phyloP scores from a whole-genome alignment of 2,888 invertebrate genomes.

The Rutpela maculata region DNA sequence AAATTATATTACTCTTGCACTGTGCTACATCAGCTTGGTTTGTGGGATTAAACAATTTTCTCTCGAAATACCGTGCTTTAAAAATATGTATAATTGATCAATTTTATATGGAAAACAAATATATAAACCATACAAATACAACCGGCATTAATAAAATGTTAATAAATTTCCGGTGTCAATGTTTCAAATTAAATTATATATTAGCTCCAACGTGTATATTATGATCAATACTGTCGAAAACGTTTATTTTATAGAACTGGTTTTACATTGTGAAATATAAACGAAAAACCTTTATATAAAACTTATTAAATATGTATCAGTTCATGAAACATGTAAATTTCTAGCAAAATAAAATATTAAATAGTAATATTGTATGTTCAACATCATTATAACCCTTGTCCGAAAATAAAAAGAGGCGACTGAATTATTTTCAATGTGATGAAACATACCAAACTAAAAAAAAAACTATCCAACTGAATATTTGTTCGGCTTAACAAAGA shows the following conservation, averaged over 20 bases:
- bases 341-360: background rate
- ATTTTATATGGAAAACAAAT: constrained; percentile 3
- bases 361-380: background rate
- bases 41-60: background rate
- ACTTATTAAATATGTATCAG: constrained; percentile 1
- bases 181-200: constrained; percentile 7
- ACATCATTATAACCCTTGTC: background rate
- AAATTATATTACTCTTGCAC: too few species aligned
- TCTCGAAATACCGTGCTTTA: background rate
- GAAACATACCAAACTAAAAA: background rate
- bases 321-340: constrained; percentile 1
- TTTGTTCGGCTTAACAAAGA: background rate
- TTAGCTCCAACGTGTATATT: background rate
- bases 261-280: background rate
- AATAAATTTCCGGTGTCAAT: background rate
- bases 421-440: background rate
- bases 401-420: background rate
- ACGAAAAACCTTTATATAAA: background rate
- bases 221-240: constrained; percentile 2
- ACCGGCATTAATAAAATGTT: background rate
- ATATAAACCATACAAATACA: background rate
- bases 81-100: background rate
- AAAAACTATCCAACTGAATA: background rate
- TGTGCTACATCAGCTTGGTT: too few species aligned
- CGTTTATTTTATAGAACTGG: too few species aligned